phyloP scores from a whole-genome alignment of 1,140 invertebrate genomes.

The Anastrepha ludens region DNA sequence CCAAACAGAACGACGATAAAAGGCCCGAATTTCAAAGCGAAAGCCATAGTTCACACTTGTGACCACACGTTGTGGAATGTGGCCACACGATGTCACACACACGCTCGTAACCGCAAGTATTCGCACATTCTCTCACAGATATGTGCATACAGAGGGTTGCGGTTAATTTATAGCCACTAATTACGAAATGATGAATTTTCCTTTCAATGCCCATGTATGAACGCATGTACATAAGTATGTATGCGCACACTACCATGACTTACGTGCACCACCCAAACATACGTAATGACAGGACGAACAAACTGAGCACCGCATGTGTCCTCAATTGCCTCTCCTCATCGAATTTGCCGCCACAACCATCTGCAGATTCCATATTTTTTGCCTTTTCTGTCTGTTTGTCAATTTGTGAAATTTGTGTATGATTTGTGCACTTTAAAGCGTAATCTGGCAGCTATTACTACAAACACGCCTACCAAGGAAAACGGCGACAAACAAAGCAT shows the following conservation, averaged over 20 bases:
- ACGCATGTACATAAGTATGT: neutral
- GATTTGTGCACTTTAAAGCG: conserved; percentile 38
- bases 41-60: conserved; percentile 58
- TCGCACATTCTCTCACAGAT: neutral
- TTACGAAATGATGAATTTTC: conserved; percentile 56
- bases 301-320: conserved; percentile 25
- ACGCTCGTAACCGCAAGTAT: neutral
- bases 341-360: neutral
- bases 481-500: neutral
- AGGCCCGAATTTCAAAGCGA: conserved; percentile 7
- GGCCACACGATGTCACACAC: conserved; percentile 18
- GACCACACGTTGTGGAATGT: conserved; percentile 53
- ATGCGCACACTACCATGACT: neutral
- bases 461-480: conserved; percentile 1
- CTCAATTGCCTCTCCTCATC: neutral
- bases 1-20: neutral
- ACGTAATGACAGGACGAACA: neutral
- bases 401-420: neutral
- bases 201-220: neutral
- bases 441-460: conserved; percentile 11
- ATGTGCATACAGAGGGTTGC: conserved; percentile 18
- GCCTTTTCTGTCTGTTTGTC: neutral
- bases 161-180: conserved; percentile 56
- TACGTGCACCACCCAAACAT: neutral
- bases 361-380: neutral